Percentiles rank a stretch among this genome's conserved stretches.
Conservation (phyloP, 2,113 vertebrate genomes). For the Anolis carolinensis region DNA sequence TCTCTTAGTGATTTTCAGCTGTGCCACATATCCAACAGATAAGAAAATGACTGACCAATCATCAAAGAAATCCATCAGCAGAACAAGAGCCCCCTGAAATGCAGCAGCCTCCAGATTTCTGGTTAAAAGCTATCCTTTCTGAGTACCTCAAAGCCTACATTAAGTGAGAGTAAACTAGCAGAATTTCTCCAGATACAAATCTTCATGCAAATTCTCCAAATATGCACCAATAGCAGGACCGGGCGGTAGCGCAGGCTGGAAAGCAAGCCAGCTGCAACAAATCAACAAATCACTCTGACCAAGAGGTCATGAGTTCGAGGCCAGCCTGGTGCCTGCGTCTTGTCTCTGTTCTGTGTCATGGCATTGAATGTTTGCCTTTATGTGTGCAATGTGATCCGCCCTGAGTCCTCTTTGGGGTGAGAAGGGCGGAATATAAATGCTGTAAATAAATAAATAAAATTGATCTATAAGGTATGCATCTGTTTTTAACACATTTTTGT, state of each 20-base stretch:
- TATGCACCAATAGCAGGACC: neutral
- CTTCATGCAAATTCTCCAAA: neutral
- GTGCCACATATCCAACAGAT: neutral
- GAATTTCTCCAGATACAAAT: neutral
- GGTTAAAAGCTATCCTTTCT: neutral
- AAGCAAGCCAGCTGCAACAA: no score
- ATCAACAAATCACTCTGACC: no score
- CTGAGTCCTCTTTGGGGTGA: no score
- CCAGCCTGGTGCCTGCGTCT: no score
- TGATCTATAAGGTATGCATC: neutral
- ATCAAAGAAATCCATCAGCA: neutral
- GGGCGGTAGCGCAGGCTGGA: no score
- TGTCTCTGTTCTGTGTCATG: no score
- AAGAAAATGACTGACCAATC: neutral
- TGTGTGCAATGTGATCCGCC: no score
- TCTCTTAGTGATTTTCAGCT: neutral
- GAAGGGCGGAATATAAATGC: no score
- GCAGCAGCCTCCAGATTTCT: neutral
- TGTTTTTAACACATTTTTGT: neutral
- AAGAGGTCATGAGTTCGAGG: no score
- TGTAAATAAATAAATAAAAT: no score
- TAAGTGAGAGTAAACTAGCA: neutral
- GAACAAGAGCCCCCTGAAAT: neutral
- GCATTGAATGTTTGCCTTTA: no score
- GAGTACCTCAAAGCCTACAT: neutral